Base-by-base conservation (phyloP, 2,888 invertebrate genomes). In the Dugesia japonica region DNA sequence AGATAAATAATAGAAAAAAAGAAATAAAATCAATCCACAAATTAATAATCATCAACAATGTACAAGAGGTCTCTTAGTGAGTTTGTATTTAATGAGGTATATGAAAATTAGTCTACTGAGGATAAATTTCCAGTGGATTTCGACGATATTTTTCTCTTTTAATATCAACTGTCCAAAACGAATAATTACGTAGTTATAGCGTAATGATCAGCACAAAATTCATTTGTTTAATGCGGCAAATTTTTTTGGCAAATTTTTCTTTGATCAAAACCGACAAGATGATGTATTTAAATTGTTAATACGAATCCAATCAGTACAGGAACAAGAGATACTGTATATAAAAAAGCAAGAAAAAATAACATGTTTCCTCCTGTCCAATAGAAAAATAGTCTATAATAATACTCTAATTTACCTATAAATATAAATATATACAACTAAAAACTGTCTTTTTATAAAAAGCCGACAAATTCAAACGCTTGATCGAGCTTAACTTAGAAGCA, bases 121-220 rank as follows among this genome's bases (percentile, higher is more conserved):
- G 56, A 56, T 56, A 56, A 56, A 56, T 56, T 56, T 56, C 56
- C 56, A 13, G 17, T 23, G 20, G 56, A 56, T 20, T 56, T 56
- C 56, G n/a, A 56, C 56, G n/a, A 20, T 56, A 56, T 56, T 56
- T 56, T 56, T 56, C 23, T 56, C 23, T n/a, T 56, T 56, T 56
- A 56, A 56, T 56, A 56, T 56, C 56, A 56, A 56, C 56, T 56
- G 56, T 56, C 56, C 56, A 56, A 56, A 56, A 56, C 56, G 56
- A 56, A 56, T 56, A 56, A 56, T 56, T 56, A 56, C 23, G 20
- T 23, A n/a, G 56, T 56, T 56, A 56, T 9, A 56, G 56, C 56
- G 23, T 56, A 56, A 56, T 56, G 56, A 56, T 56, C 56, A 56
- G 17, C 56, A 56, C 9, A 38, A 56, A 56, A 56, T 56, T 56